These are phyloP conservation scores for Rugalucina vietnamica DNA, from an alignment of 2,888 invertebrate species.

Conservation along the genomic window DNA sequence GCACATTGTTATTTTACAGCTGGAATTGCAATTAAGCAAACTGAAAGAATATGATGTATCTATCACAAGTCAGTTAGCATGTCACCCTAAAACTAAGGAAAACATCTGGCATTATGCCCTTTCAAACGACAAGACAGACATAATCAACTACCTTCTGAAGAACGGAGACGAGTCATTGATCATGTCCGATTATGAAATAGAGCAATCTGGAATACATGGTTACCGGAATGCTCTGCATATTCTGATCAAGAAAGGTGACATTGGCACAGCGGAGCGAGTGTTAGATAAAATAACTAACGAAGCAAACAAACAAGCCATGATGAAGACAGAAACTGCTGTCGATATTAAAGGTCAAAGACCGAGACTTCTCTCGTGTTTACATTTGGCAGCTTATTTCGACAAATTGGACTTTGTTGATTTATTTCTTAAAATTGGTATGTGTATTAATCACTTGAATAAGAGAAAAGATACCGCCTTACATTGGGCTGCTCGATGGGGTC, in stretches of 20 bases:
- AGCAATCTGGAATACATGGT: slow-evolving; percentile 49
- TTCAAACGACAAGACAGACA: slow-evolving; percentile 45
- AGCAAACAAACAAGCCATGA: not conserved
- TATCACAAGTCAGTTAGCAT: not conserved
- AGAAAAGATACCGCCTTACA: slow-evolving; percentile 80
- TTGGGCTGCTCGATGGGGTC: slow-evolving; percentile 80
- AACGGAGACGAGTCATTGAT: slow-evolving; percentile 46
- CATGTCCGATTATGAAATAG: slow-evolving; percentile 50
- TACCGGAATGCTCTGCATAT: slow-evolving; percentile 74
- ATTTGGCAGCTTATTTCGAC: slow-evolving; percentile 72
- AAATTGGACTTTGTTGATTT: slow-evolving; percentile 67
- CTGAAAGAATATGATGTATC: not conserved
- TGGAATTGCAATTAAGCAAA: not conserved
- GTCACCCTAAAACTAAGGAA: slow-evolving; percentile 60
- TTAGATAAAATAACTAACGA: slow-evolving; percentile 31
- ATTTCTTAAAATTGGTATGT: slow-evolving; percentile 66
- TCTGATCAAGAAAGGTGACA: slow-evolving; percentile 70
- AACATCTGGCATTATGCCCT: slow-evolving; percentile 74
- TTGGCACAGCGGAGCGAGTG: slow-evolving; percentile 66
- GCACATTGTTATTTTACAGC: no score
- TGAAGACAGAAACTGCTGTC: slow-evolving; percentile 67
- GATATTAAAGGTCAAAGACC: slow-evolving; percentile 79
- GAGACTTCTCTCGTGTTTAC: slow-evolving; percentile 71
- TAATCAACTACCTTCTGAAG: slow-evolving; percentile 33
- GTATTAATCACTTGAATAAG: slow-evolving; percentile 70